These are phyloP conservation scores for Pundamilia nyererei DNA, from an alignment of 2,113 vertebrate species.

Conservation along the genomic window DNA sequence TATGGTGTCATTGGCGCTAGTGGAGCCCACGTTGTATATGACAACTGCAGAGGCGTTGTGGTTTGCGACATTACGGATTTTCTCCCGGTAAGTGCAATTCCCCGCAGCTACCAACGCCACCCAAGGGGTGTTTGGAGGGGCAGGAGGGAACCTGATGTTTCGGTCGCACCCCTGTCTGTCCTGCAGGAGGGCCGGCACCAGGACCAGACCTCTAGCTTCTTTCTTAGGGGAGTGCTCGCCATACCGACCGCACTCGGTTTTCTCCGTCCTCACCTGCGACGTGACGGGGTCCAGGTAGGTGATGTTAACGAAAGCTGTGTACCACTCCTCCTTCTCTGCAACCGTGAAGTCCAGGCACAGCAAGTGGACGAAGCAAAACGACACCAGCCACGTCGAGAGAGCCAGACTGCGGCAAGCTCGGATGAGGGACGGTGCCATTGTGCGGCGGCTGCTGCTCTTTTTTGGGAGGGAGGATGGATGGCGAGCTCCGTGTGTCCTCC, in stretches of 20 bases:
- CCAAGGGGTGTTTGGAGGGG: constrained; percentile 74
- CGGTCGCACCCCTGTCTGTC: constrained; percentile 87
- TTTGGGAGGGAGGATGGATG: not conserved
- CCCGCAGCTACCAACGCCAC: constrained; percentile 88
- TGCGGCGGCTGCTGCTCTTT: constrained; percentile 14
- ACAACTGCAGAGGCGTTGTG: constrained; percentile 93
- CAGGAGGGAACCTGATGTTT: constrained; percentile 75
- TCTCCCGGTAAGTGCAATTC: constrained; percentile 89
- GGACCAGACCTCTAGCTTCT: constrained; percentile 84
- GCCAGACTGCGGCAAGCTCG: constrained; percentile 93
- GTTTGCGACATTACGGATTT: constrained; percentile 83
- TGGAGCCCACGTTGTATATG: constrained; percentile 87
- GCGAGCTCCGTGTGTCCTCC: not conserved
- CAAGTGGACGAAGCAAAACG: constrained; percentile 94
- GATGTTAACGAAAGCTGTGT: constrained; percentile 98
- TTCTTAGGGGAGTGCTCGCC: constrained; percentile 94
- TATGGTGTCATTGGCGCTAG: constrained; percentile 86
- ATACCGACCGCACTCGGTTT: constrained; percentile 93
- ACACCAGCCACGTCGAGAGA: constrained; percentile 95
- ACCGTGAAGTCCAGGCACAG: constrained; percentile 96
- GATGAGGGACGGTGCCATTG: constrained; percentile 85
- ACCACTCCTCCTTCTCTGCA: constrained; percentile 98
- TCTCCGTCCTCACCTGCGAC: constrained; percentile 80
- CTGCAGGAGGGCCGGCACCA: constrained; percentile 70
- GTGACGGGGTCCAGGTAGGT: constrained; percentile 84